Evolutionary conservation across 2,113 vertebrate species (phyloP).

Genomic region (Larimichthys polyactis): DNA sequence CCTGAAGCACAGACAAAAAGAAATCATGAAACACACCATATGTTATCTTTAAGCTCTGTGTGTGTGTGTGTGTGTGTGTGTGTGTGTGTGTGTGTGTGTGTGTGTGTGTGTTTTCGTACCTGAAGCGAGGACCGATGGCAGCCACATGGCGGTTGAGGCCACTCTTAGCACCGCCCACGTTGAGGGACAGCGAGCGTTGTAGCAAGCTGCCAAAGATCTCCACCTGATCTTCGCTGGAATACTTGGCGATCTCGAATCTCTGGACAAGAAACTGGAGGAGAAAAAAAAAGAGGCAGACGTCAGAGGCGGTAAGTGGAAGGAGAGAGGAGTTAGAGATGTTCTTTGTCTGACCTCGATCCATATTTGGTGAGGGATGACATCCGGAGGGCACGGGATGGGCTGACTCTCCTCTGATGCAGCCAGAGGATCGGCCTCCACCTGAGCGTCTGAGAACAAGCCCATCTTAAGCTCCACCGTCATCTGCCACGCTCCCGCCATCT

Average conservation of each 20-base stretch:
- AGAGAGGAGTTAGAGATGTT: neutral
- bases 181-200: slow-evolving; percentile 93
- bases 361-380: slow-evolving; percentile 95
- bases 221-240: slow-evolving; percentile 98
- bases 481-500: slow-evolving; percentile 99
- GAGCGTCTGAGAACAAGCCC: slow-evolving; percentile 93
- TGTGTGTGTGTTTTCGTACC: slow-evolving; percentile 76
- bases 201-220: slow-evolving; percentile 96
- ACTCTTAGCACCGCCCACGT: slow-evolving; percentile 90
- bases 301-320: neutral
- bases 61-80: neutral
- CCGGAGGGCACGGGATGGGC: slow-evolving; percentile 92
- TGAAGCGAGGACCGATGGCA: slow-evolving; percentile 96
- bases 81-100: neutral
- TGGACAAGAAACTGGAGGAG: slow-evolving; percentile 92
- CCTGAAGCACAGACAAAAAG: slow-evolving; percentile 72
- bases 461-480: slow-evolving; percentile 98
- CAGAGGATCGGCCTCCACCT: slow-evolving; percentile 95
- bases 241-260: slow-evolving; percentile 98
- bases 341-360: slow-evolving; percentile 92
- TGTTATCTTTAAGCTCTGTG: neutral
- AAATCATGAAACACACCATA: neutral
- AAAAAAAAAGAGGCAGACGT: neutral
- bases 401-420: slow-evolving; percentile 97
- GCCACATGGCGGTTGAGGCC: slow-evolving; percentile 96